Evolutionary conservation across 2,113 vertebrate genomes (phyloP).

Genomic region (Heterocephalus glaber): DNA sequence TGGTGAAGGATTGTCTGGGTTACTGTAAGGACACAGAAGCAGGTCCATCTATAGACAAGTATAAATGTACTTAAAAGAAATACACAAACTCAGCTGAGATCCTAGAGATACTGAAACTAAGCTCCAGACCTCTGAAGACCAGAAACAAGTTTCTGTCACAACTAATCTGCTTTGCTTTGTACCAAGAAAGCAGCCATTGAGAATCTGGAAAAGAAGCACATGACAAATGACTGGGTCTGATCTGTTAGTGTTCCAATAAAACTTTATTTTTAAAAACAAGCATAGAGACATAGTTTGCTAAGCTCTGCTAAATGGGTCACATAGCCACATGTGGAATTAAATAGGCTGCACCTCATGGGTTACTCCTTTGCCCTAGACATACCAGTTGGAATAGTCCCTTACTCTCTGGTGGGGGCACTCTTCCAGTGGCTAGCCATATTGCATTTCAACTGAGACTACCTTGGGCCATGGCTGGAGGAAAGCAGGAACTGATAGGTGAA

Average conservation of each 20-base stretch:
- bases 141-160: background rate
- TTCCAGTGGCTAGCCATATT: background rate
- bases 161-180: background rate
- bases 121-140: background rate
- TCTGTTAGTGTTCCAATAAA: background rate
- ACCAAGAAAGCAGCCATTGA: background rate
- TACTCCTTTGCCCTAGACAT: background rate
- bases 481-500: background rate
- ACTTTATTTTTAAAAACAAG: background rate
- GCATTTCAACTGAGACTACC: background rate
- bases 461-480: background rate
- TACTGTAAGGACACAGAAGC: background rate
- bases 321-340: background rate
- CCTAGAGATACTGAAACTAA: background rate
- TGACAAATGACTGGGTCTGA: background rate
- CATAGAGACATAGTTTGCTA: background rate
- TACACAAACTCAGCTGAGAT: background rate
- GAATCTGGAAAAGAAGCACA: too few relatives aligned
- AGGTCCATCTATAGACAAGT: background rate
- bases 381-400: background rate
- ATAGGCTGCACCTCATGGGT: background rate
- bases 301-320: background rate
- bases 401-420: background rate
- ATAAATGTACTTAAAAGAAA: background rate
- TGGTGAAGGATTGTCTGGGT: background rate